Conservation (phyloP, 2,113 vertebrate species). For the Mola mola region DNA sequence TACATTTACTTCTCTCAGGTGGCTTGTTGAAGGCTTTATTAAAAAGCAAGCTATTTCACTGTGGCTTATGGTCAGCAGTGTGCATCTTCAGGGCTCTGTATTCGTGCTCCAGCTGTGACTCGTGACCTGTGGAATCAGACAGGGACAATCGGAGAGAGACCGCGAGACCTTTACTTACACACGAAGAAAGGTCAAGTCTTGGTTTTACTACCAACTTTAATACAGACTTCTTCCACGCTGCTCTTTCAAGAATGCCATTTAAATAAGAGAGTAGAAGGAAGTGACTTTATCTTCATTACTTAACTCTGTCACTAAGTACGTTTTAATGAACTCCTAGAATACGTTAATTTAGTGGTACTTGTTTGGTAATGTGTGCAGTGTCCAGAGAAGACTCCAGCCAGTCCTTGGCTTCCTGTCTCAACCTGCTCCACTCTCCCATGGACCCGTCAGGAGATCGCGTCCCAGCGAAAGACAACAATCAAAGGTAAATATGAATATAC, state of each 20-base stretch:
- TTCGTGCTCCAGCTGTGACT: slow-evolving; percentile 38
- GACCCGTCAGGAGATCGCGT: slow-evolving; percentile 82
- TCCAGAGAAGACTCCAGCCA: slow-evolving; percentile 93
- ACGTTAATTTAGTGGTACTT: background rate
- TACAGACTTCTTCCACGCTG: slow-evolving; percentile 1
- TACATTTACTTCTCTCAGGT: slow-evolving; percentile 61
- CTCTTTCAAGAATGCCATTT: slow-evolving; percentile 19
- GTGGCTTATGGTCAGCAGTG: slow-evolving; percentile 61
- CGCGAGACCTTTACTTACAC: slow-evolving; percentile 41
- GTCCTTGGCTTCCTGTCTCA: slow-evolving; percentile 91
- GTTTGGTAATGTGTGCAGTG: slow-evolving; percentile 79
- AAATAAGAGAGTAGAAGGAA: slow-evolving; percentile 8
- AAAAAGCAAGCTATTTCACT: slow-evolving; percentile 71
- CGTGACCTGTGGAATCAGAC: slow-evolving; percentile 41
- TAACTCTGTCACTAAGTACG: background rate
- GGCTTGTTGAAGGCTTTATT: slow-evolving; percentile 73
- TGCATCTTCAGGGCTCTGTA: slow-evolving; percentile 41
- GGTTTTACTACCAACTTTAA: slow-evolving; percentile 6
- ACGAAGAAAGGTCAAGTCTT: slow-evolving; percentile 35
- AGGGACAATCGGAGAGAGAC: slow-evolving; percentile 12
- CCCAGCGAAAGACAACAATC: slow-evolving; percentile 83
- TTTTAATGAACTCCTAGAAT: background rate
- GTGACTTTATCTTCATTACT: background rate
- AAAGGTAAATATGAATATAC: slow-evolving; percentile 81
- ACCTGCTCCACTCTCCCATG: slow-evolving; percentile 85